Evolutionary conservation across 2,797 vertebrate species (phyloP).

Genomic region (Semotilus atromaculatus): DNA sequence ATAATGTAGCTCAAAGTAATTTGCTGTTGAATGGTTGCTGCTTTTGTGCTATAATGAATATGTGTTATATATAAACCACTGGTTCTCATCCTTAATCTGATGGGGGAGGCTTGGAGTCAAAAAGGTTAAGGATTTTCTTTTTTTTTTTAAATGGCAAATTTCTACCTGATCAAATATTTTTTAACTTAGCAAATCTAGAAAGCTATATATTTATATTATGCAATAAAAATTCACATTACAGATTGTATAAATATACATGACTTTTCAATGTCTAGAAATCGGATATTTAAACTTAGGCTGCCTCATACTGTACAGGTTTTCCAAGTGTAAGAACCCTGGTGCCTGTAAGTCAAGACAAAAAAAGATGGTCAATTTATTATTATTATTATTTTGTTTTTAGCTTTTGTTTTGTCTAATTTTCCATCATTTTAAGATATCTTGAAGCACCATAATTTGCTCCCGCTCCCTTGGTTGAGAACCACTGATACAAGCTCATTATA

Average conservation of each 20-base stretch:
- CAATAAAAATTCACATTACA: too few relatives aligned
- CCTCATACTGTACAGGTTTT: neutral
- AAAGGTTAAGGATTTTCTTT: neutral
- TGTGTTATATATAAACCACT: neutral
- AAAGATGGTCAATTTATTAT: neutral
- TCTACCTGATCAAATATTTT: neutral
- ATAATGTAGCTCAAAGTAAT: neutral
- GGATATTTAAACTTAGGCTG: neutral
- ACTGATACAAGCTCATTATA: neutral
- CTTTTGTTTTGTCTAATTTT: neutral
- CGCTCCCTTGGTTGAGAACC: neutral
- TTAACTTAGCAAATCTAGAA: neutral
- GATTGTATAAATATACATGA: too few relatives aligned
- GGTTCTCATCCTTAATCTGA: conserved; percentile 2
- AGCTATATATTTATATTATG: neutral
- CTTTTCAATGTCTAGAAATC: neutral
- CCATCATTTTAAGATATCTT: neutral
- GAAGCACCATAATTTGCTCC: neutral
- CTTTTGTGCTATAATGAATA: neutral
- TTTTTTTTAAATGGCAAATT: too few relatives aligned
- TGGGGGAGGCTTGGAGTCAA: too few relatives aligned
- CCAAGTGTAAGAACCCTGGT: neutral
- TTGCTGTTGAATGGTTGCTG: neutral
- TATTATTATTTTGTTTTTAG: neutral
- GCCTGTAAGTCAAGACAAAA: neutral